phyloP scores from a whole-genome alignment of 2,113 vertebrate species.

The Erythrocercus mccallii region DNA sequence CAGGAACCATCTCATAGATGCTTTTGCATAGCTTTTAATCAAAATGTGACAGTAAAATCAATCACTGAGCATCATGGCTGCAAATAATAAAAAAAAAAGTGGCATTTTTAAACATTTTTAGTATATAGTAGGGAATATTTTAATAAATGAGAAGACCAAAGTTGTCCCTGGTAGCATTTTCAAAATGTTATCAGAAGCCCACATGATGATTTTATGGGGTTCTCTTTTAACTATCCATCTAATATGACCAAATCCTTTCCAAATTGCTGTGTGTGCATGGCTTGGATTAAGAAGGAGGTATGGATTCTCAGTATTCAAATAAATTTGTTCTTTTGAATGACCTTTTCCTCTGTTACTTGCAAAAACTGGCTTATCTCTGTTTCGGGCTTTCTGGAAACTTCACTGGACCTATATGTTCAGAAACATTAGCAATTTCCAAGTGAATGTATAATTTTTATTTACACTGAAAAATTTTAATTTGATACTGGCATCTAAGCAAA shows the following conservation, averaged over 20 bases:
- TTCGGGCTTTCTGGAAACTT: neutral
- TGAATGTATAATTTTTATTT: neutral
- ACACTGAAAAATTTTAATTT: neutral
- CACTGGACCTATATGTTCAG: neutral
- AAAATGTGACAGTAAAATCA: rapidly evolving
- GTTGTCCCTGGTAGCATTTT: neutral
- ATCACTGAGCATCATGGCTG: neutral
- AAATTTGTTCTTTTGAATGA: neutral
- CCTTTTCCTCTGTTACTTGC: neutral
- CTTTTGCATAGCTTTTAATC: neutral
- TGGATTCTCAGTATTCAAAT: neutral
- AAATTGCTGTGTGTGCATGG: neutral
- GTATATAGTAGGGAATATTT: neutral
- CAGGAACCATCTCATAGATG: neutral
- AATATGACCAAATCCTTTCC: neutral
- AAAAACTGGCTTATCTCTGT: neutral
- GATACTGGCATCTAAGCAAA: neutral
- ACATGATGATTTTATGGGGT: neutral
- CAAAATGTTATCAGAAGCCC: neutral
- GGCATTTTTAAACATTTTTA: neutral
- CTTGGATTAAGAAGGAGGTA: neutral
- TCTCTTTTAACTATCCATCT: neutral
- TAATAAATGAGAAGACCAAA: neutral
- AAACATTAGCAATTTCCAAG: neutral
- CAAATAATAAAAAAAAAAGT: neutral